phyloP scores from a whole-genome alignment of 2,888 invertebrate genomes.

The Epirrita christyi region DNA sequence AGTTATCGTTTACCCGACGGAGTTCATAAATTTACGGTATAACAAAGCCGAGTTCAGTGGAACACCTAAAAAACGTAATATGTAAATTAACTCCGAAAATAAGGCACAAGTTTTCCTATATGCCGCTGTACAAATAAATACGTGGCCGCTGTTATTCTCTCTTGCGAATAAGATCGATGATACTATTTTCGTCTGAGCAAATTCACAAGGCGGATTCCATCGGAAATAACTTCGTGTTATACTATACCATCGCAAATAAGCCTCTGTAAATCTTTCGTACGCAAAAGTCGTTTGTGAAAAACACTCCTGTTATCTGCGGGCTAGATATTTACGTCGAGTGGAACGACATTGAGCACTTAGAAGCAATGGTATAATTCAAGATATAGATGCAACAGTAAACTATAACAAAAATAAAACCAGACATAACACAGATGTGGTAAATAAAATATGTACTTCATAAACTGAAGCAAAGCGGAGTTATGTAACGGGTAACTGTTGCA shows the following conservation, averaged over 20 bases:
- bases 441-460: slow-evolving; percentile 33
- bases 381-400: slow-evolving; percentile 46
- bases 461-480: slow-evolving; percentile 27
- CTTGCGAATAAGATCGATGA: slow-evolving; percentile 76
- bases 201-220: slow-evolving; percentile 78
- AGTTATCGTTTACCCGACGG: neutral
- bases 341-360: slow-evolving; percentile 52
- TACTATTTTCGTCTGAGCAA: slow-evolving; percentile 78
- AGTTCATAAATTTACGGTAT: slow-evolving; percentile 1
- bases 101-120: slow-evolving; percentile 58
- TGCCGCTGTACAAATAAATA: slow-evolving; percentile 68
- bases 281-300: slow-evolving; percentile 71
- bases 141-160: slow-evolving; percentile 64
- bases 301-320: slow-evolving; percentile 60
- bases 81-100: slow-evolving; percentile 57
- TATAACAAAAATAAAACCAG: slow-evolving; percentile 41
- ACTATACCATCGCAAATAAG: slow-evolving; percentile 65
- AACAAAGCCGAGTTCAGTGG: slow-evolving; percentile 7
- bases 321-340: slow-evolving; percentile 48
- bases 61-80: slow-evolving; percentile 42
- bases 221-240: slow-evolving; percentile 75
- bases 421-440: slow-evolving; percentile 44
- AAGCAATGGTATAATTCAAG: slow-evolving; percentile 46
- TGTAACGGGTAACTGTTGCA: slow-evolving; percentile 27
- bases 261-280: slow-evolving; percentile 73